These are phyloP conservation scores for Dryomyza anilis DNA, from an alignment of 2,888 invertebrate genomes.

Conservation along the genomic window DNA sequence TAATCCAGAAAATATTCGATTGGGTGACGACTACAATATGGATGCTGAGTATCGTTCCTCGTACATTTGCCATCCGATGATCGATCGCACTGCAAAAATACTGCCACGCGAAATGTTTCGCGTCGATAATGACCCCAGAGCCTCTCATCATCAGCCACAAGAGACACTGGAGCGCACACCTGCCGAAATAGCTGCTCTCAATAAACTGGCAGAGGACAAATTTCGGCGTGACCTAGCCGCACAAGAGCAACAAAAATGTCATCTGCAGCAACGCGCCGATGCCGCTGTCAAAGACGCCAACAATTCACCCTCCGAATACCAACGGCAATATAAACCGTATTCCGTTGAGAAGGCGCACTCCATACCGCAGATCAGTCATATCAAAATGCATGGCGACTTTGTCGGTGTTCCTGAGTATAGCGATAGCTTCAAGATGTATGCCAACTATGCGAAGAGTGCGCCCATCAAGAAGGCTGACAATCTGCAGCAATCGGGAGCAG, in stretches of 20 bases:
- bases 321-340: slow-evolving; percentile 54
- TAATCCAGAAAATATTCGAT: slow-evolving; percentile 51
- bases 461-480: slow-evolving; percentile 59
- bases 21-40: slow-evolving; percentile 47
- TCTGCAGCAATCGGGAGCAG: slow-evolving; percentile 51
- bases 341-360: slow-evolving; percentile 58
- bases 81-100: slow-evolving; percentile 52
- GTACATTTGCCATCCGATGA: slow-evolving; percentile 53
- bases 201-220: slow-evolving; percentile 43
- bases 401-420: slow-evolving; percentile 56
- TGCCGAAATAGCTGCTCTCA: slow-evolving; percentile 29
- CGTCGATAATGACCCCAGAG: slow-evolving; percentile 36
- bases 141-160: neutral
- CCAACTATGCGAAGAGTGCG: slow-evolving; percentile 57
- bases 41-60: slow-evolving; percentile 51
- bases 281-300: slow-evolving; percentile 40
- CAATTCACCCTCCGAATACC: slow-evolving; percentile 56
- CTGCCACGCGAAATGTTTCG: slow-evolving; percentile 53
- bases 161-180: slow-evolving; percentile 4
- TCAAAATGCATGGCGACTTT: slow-evolving; percentile 57
- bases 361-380: slow-evolving; percentile 59
- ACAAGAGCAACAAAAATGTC: slow-evolving; percentile 46
- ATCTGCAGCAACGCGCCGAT: slow-evolving; percentile 46
- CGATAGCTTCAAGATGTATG: slow-evolving; percentile 59
- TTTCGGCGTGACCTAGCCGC: slow-evolving; percentile 45